phyloP scores from a whole-genome alignment of 2,113 vertebrate species.

The Callipepla californica region DNA sequence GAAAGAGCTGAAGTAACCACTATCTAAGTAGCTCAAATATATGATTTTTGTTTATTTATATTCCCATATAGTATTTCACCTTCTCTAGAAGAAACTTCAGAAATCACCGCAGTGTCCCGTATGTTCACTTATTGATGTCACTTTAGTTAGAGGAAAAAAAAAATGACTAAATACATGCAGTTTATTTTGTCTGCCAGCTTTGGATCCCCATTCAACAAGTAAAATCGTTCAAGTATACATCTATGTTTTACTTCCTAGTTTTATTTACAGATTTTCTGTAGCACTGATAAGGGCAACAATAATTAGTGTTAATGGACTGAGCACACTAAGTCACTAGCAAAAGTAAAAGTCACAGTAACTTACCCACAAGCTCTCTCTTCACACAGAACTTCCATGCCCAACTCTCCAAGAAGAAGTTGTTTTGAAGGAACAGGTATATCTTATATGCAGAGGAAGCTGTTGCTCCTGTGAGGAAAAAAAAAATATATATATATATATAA shows the following conservation, averaged over 20 bases:
- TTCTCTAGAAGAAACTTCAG: not conserved
- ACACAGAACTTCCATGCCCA: not conserved
- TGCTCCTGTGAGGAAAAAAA: not conserved
- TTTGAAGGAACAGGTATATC: not conserved
- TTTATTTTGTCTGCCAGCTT: not conserved
- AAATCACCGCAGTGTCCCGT: not conserved
- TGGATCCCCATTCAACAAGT: not conserved
- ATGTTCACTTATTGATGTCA: not conserved
- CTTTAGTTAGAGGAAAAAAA: not conserved
- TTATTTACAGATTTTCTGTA: not conserved
- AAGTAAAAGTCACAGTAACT: not conserved
- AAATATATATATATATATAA: no score
- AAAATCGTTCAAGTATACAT: not conserved
- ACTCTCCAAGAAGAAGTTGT: not conserved
- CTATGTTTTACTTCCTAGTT: not conserved
- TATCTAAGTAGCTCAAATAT: fast-evolving
- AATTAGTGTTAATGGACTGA: not conserved
- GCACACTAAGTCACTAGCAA: not conserved
- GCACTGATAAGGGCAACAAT: not conserved
- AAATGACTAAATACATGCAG: not conserved
- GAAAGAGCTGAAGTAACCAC: not conserved
- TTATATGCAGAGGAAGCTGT: no score
- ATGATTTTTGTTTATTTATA: not conserved
- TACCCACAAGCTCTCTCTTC: not conserved
- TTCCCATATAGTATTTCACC: not conserved